Evolutionary conservation across 2,113 vertebrate species (phyloP), one percentile per base, ranked within the genome.

Genomic region (Eclectus roratus): DNA sequence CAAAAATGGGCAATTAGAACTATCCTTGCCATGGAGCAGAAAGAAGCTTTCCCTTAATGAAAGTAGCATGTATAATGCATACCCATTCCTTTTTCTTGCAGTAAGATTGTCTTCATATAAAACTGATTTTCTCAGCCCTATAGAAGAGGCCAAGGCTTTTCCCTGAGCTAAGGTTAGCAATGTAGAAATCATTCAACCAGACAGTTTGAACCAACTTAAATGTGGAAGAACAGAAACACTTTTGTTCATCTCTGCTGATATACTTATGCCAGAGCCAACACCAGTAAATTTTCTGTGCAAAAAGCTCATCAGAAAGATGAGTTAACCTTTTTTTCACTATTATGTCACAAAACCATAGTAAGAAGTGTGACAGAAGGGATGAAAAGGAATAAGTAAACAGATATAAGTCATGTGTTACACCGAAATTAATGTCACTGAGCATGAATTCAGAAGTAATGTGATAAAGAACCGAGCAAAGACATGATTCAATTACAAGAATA

Each of bases 401-500:
- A 46, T 81, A 11, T 78, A 88, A 72, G 41, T 73, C 25, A 16
- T 80, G n/a, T 52, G 29, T 41, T 91, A 52, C n/a, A 63, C 46
- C 79, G 46, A 94, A 90, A 93, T 76, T 93, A 89, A 74, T 69
- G 86, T 92, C 80, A 80, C 71, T 60, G n/a, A 69, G 41, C 60
- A 76, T 85, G 60, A 63, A 93, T 93, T 88, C 41, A 85, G 35
- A 95, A 72, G 13, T 80, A 93, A 94, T 95, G 13, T 44, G 74
- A 91, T 88, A 61, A 93, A 85, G 37, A 90, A 86, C 52, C 52
- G 52, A 89, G 64, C 31, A 81, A 88, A 91, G 55, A 92, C 78
- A 81, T 52, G 52, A 96, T 89, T 95, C 46, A 91, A 33, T 93
- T 96, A 90, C 47, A 91, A 55, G 64, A 90, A 64, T 58, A 78